Conservation (phyloP, 2,888 invertebrate genomes). For the Laothoe populi region DNA sequence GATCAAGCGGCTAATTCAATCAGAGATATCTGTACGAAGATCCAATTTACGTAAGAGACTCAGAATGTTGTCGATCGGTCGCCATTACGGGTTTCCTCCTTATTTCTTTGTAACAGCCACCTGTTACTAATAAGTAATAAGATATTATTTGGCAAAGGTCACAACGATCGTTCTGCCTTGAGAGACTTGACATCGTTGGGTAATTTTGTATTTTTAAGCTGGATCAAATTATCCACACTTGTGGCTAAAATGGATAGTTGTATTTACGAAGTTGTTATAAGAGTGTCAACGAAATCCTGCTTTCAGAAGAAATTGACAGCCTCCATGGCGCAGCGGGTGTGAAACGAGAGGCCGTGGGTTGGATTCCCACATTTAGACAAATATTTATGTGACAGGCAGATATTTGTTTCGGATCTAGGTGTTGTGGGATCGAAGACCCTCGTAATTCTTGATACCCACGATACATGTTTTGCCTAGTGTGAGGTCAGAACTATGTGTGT, state of each 20-base stretch:
- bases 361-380: no score
- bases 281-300: no score
- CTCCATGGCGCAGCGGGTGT: no score
- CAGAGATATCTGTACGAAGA: constrained; percentile 74
- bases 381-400: no score
- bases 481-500: no score
- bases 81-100: constrained; percentile 38
- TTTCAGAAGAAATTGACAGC: no score
- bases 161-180: constrained; percentile 7
- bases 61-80: constrained; percentile 49
- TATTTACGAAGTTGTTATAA: no score
- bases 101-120: constrained; percentile 33
- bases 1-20: constrained; percentile 77
- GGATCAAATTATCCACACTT: not conserved
- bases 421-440: no score
- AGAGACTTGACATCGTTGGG: not conserved
- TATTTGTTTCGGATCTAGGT: no score
- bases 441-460: no score
- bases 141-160: constrained; percentile 22
- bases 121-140: constrained; percentile 28
- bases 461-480: no score
- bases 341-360: no score
- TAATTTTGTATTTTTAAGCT: not conserved
- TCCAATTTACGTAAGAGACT: constrained; percentile 76
- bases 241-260: not conserved